These are phyloP conservation scores for Crocidura indochinensis DNA, from an alignment of 2,797 vertebrate genomes.

Conservation along the genomic window DNA sequence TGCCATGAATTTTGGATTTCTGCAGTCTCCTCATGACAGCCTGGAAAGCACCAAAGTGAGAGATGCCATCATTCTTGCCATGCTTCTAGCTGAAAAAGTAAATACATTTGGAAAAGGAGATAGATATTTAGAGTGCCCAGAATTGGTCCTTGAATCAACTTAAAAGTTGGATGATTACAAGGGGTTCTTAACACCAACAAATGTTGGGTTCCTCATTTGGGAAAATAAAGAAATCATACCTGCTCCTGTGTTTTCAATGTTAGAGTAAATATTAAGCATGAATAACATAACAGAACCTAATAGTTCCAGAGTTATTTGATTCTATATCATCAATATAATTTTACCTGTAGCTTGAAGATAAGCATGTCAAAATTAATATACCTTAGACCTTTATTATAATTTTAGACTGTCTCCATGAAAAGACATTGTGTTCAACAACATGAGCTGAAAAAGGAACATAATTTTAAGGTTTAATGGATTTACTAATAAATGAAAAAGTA, in stretches of 20 bases:
- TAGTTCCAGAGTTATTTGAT: neutral
- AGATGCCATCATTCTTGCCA: neutral
- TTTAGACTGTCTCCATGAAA: conserved; percentile 32
- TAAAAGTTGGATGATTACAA: neutral
- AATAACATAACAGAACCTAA: neutral
- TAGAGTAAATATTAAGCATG: conserved; percentile 42
- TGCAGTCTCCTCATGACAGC: neutral
- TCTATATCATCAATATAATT: neutral
- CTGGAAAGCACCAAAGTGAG: neutral
- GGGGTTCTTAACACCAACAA: neutral
- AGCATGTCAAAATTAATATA: neutral
- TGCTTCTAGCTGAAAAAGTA: neutral
- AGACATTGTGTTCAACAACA: conserved; percentile 27
- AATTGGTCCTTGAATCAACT: neutral
- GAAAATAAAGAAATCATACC: neutral
- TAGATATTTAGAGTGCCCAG: neutral
- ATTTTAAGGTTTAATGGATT: conserved; percentile 38
- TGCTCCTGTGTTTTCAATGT: neutral
- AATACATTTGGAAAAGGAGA: fast-evolving
- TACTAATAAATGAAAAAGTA: neutral
- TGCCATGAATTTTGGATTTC: neutral
- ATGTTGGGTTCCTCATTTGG: neutral
- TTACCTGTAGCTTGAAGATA: conserved; percentile 18
- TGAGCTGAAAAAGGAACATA: conserved; percentile 46
- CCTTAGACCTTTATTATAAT: conserved; percentile 12